A percentile compares a stretch with the other conserved stretches of the same genome.
Evolutionary conservation across 2,113 vertebrate genomes (phyloP).

Genomic region (Hydrolagus affinis): DNA sequence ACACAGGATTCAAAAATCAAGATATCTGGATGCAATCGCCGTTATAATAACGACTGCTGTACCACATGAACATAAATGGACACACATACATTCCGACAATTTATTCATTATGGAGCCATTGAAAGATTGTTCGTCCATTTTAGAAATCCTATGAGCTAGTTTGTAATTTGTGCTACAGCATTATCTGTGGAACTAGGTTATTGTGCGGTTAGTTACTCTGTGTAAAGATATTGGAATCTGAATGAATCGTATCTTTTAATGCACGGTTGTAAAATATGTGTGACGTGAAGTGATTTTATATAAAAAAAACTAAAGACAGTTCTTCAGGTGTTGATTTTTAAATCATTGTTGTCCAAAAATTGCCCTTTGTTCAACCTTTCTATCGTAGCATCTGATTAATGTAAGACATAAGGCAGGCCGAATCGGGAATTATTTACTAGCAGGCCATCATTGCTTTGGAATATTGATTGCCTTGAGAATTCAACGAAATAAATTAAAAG

Average conservation of each 20-base stretch:
- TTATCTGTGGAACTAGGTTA: background rate
- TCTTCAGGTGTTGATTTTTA: background rate
- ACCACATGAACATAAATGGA: background rate
- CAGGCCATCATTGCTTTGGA: constrained; percentile 17
- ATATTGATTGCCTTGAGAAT: constrained; percentile 7
- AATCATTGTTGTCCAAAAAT: background rate
- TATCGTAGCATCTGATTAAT: background rate
- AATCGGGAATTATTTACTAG: constrained; percentile 23
- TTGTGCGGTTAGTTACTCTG: background rate
- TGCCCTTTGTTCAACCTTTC: background rate
- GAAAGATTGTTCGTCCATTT: constrained; percentile 25
- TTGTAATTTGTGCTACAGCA: background rate
- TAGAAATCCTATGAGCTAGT: constrained; percentile 20
- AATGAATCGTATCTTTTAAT: constrained; percentile 9
- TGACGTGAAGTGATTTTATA: background rate
- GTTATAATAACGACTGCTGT: background rate
- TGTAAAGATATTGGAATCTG: background rate
- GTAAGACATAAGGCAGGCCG: background rate
- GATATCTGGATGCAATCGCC: background rate
- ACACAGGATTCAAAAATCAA: background rate
- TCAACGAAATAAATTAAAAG: constrained; percentile 28
- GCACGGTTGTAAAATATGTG: background rate
- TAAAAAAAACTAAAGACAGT: background rate
- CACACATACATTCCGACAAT: background rate
- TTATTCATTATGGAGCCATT: constrained; percentile 17